These are phyloP conservation scores for Ammodytes marinus DNA, from an alignment of 2,113 vertebrate genomes.

Conservation along the genomic window DNA sequence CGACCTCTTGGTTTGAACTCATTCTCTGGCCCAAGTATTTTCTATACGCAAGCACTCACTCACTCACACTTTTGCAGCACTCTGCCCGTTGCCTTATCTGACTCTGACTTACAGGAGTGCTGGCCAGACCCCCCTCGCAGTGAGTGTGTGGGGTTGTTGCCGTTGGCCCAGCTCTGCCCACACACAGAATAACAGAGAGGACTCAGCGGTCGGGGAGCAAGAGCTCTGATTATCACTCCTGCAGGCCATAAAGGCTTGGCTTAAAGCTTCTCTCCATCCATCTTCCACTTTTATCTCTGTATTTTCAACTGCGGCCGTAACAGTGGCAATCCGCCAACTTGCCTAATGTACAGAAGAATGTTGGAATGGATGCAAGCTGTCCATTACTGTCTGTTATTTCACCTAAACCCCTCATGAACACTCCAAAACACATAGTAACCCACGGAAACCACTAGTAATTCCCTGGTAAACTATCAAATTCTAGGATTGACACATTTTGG, in stretches of 20 bases:
- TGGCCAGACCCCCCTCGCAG: conserved; percentile 3
- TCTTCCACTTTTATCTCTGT: conserved; percentile 43
- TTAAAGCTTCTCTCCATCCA: conserved; percentile 43
- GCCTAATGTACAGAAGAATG: conserved; percentile 29
- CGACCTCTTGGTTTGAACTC: too few species aligned
- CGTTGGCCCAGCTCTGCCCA: conserved; percentile 31
- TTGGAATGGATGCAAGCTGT: conserved; percentile 24
- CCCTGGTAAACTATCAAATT: neutral
- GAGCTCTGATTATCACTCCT: conserved; percentile 59
- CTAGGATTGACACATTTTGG: neutral
- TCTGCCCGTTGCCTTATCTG: conserved; percentile 42
- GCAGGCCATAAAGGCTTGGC: conserved; percentile 52
- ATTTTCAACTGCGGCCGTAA: conserved; percentile 53
- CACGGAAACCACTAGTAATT: neutral
- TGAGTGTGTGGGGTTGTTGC: conserved; percentile 31
- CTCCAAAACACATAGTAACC: neutral
- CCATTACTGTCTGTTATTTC: conserved; percentile 21
- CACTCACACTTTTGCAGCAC: neutral
- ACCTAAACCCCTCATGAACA: neutral
- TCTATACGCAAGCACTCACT: neutral
- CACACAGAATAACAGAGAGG: conserved; percentile 42
- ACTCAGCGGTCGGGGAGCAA: conserved; percentile 12
- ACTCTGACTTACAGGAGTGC: conserved; percentile 4
- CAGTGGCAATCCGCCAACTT: conserved; percentile 85
- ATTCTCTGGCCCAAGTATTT: too few species aligned